A percentile compares a stretch with the other conserved stretches of the same genome.
phyloP scores from a whole-genome alignment of 2,113 vertebrate genomes.

The Carettochelys insculpta region DNA sequence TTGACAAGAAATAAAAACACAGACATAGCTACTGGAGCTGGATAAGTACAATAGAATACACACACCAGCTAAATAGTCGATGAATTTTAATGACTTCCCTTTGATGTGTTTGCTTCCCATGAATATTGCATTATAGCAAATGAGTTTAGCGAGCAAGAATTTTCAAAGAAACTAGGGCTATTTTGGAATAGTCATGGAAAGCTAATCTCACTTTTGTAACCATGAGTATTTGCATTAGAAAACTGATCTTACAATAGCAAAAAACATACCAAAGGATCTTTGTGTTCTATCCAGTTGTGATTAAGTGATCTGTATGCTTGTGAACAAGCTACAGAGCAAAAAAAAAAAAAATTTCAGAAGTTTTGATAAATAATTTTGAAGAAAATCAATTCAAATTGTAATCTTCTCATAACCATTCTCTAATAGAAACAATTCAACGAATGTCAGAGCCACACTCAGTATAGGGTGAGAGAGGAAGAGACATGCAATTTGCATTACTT shows the following conservation, averaged over 20 bases:
- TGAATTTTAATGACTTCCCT: neutral
- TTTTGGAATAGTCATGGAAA: neutral
- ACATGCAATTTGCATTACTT: neutral
- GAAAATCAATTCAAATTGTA: neutral
- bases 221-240: neutral
- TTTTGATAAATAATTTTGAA: neutral
- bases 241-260: neutral
- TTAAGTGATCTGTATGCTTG: neutral
- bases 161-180: neutral
- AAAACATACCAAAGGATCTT: neutral
- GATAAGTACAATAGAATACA: neutral
- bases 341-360: neutral
- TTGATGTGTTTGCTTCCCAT: neutral
- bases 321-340: neutral
- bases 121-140: neutral
- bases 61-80: neutral
- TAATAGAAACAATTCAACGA: neutral
- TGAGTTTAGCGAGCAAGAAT: neutral
- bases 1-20: neutral
- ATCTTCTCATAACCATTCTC: neutral
- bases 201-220: neutral
- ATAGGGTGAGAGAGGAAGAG: neutral
- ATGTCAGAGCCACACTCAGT: neutral
- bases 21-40: neutral
- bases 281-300: neutral